Percentiles rank a stretch among this genome's conserved stretches.
phyloP scores from a whole-genome alignment of 2,888 invertebrate genomes.

The Sepiola atlantica region DNA sequence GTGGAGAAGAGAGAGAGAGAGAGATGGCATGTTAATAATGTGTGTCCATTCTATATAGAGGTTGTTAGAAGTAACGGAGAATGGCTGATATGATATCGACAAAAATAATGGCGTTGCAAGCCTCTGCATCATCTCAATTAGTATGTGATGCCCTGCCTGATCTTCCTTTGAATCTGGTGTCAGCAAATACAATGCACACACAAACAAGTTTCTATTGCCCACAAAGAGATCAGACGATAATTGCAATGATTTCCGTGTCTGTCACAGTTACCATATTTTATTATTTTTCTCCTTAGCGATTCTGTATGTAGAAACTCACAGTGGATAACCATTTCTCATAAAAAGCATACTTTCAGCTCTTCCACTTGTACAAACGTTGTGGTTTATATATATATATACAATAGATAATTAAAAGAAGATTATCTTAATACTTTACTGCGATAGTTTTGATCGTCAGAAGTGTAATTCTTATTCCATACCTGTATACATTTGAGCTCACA shows the following conservation, averaged over 20 bases:
- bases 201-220: neutral
- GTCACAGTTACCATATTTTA: neutral
- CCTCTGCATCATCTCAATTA: neutral
- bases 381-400: too few species aligned
- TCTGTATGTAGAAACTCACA: neutral
- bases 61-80: neutral
- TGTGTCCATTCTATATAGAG: neutral
- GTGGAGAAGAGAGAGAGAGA: neutral
- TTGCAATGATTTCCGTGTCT: neutral
- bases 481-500: too few species aligned
- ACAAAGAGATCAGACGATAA: neutral
- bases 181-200: conserved; percentile 20
- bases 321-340: conserved; percentile 1
- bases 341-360: conserved; percentile 9
- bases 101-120: neutral
- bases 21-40: neutral
- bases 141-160: conserved; percentile 16
- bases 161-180: conserved; percentile 10
- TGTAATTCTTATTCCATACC: too few species aligned
- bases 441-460: neutral
- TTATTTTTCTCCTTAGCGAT: neutral
- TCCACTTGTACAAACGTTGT: neutral
- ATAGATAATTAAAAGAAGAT: too few species aligned
- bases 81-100: neutral
- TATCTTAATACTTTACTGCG: too few species aligned